Percentiles rank a stretch among this genome's conserved stretches.
phyloP scores from a whole-genome alignment of 2,888 invertebrate species.

The Pachydiplax longipennis region DNA sequence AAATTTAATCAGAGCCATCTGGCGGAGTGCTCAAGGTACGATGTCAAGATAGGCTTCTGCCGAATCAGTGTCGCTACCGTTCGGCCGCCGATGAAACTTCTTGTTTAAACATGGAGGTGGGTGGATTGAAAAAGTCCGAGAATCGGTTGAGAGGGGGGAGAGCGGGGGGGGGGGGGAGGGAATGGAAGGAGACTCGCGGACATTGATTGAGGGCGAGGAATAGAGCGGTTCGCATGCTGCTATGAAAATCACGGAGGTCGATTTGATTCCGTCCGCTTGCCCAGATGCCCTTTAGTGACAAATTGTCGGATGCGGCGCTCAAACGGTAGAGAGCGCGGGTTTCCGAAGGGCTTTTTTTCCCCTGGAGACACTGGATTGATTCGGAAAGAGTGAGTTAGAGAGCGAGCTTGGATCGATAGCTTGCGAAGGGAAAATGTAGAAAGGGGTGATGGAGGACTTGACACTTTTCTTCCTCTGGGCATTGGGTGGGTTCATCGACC shows the following conservation, averaged over 20 bases:
- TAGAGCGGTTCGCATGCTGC: background rate
- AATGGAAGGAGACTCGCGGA: background rate
- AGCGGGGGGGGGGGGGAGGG: background rate
- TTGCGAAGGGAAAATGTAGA: background rate
- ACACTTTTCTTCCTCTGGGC: background rate
- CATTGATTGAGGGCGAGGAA: background rate
- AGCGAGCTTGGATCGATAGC: background rate
- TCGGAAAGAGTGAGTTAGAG: background rate
- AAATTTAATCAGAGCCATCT: constrained; percentile 12
- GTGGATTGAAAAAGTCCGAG: background rate
- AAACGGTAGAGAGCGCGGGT: background rate
- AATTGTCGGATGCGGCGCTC: background rate
- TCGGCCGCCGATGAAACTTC: constrained; percentile 8
- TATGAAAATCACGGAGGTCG: background rate
- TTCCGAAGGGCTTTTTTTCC: background rate
- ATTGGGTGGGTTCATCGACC: background rate
- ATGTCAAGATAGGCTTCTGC: background rate
- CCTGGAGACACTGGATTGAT: background rate
- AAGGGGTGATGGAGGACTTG: background rate
- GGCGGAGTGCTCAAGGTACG: background rate
- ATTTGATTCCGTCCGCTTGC: background rate
- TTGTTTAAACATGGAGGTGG: background rate
- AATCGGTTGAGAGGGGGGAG: background rate
- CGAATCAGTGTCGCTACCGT: background rate
- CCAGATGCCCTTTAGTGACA: background rate